These are phyloP conservation scores for Amblyjoppa fuscipennis DNA, from an alignment of 2,888 invertebrate genomes.

Conservation along the genomic window DNA sequence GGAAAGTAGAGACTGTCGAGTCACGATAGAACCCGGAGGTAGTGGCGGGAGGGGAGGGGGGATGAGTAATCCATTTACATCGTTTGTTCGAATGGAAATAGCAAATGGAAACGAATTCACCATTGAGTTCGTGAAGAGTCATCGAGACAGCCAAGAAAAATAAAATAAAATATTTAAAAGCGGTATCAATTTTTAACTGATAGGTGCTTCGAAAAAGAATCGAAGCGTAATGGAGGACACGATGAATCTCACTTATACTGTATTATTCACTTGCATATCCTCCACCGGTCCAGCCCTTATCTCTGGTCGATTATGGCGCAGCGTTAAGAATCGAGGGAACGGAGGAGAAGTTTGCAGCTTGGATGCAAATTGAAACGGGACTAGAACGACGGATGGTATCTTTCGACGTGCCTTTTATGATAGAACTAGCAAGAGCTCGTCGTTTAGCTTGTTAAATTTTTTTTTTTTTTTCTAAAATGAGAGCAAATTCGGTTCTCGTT, in stretches of 20 bases:
- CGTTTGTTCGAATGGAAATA: conserved; percentile 62
- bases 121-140: conserved; percentile 51
- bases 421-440: too few relatives aligned
- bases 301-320: conserved; percentile 49
- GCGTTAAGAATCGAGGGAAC: conserved; percentile 29
- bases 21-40: conserved; percentile 1
- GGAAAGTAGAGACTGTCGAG: conserved; percentile 65
- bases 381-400: conserved; percentile 74
- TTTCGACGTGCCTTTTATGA: too few relatives aligned
- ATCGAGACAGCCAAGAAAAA: conserved; percentile 48
- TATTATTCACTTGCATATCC: conserved; percentile 1
- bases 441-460: too few relatives aligned
- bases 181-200: conserved; percentile 7
- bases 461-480: background rate
- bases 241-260: conserved; percentile 12
- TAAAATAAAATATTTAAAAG: conserved; percentile 13
- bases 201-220: background rate
- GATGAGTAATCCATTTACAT: conserved; percentile 69
- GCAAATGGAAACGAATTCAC: conserved; percentile 55
- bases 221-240: background rate
- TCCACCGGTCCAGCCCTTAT: conserved; percentile 14
- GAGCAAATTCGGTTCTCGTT: background rate
- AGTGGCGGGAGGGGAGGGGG: conserved; percentile 10
- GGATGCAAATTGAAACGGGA: conserved; percentile 81
- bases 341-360: conserved; percentile 80